phyloP scores from a whole-genome alignment of 2,797 vertebrate genomes.

The Novumbra hubbsi region DNA sequence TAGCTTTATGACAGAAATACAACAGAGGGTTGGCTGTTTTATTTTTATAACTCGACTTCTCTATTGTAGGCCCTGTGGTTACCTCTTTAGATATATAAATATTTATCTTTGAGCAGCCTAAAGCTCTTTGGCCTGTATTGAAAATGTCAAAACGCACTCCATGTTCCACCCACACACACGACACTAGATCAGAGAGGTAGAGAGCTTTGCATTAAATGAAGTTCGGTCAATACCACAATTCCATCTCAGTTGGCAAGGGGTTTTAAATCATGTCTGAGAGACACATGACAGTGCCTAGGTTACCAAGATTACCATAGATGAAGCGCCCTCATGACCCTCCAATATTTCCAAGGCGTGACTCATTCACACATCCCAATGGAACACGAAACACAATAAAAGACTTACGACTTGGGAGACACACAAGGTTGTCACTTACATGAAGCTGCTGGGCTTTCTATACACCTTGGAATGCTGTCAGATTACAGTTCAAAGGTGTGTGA shows the following conservation, averaged over 20 bases:
- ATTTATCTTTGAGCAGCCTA: conserved; percentile 43
- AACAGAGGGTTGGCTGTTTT: neutral
- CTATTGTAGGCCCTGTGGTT: conserved; percentile 42
- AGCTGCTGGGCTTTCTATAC: conserved; percentile 9
- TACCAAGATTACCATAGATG: conserved; percentile 50
- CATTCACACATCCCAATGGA: conserved; percentile 20
- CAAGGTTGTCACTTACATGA: conserved; percentile 19
- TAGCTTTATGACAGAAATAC: neutral
- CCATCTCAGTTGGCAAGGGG: conserved; percentile 51
- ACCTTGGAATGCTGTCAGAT: conserved; percentile 16
- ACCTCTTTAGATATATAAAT: conserved; percentile 55
- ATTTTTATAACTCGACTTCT: conserved; percentile 41
- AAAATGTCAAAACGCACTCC: conserved; percentile 62
- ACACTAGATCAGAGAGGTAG: conserved; percentile 55
- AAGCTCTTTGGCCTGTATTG: conserved; percentile 47
- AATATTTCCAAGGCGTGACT: conserved; percentile 46
- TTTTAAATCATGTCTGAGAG: conserved; percentile 51
- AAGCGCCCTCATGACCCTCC: conserved; percentile 44
- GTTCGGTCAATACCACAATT: conserved; percentile 64
- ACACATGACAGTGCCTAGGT: conserved; percentile 42
- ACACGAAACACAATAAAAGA: conserved; percentile 27
- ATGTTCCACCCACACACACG: conserved; percentile 48
- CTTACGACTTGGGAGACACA: conserved; percentile 6
- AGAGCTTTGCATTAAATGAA: conserved; percentile 60
- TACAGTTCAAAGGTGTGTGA: conserved; percentile 10